These are phyloP conservation scores for Petroica traversi DNA, from an alignment of 2,113 vertebrate genomes.

Conservation along the genomic window DNA sequence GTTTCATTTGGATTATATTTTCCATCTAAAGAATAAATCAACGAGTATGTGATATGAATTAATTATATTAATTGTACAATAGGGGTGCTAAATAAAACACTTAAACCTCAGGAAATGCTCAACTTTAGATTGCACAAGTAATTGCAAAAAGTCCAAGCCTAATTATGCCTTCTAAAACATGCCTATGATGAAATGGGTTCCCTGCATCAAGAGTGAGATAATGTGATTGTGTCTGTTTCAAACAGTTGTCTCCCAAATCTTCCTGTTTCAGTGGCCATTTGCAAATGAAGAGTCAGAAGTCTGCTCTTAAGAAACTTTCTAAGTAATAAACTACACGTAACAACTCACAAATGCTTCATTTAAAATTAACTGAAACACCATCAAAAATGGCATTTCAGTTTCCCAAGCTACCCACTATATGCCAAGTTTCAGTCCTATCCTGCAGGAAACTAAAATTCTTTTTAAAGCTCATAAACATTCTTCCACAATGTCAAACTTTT, in stretches of 20 bases:
- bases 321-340: neutral
- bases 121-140: conserved; percentile 1
- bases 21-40: conserved; percentile 1
- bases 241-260: neutral
- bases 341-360: neutral
- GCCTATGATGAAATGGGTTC: neutral
- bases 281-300: neutral
- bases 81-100: conserved; percentile 10
- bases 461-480: neutral
- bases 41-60: neutral
- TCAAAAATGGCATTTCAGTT: neutral
- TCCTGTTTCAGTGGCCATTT: neutral
- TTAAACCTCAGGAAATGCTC: conserved; percentile 21
- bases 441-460: neutral
- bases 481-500: neutral
- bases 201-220: neutral
- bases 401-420: neutral
- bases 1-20: neutral
- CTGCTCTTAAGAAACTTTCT: neutral
- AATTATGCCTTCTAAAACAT: neutral
- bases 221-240: neutral
- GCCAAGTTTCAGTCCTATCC: neutral
- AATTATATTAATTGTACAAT: neutral
- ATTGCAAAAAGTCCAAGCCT: neutral
- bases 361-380: neutral